phyloP scores from a whole-genome alignment of 2,888 invertebrate genomes.

The Drosophila dives region DNA sequence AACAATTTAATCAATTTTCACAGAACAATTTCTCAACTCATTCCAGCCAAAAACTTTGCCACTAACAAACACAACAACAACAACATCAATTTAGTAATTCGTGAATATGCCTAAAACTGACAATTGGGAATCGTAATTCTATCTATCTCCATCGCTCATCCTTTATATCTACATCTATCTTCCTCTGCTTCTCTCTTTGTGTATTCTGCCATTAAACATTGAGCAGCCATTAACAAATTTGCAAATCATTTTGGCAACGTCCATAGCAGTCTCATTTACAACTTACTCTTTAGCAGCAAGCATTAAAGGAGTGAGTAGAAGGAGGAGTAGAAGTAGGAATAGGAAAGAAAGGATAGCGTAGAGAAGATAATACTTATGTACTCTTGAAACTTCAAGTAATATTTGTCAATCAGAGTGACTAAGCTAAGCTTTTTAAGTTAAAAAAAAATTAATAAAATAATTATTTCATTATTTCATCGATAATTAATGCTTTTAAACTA shows the following conservation, averaged over 20 bases:
- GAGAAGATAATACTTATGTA: constrained; percentile 18
- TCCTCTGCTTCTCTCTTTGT: neutral
- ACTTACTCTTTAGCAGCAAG: constrained; percentile 5
- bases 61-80: neutral
- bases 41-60: constrained; percentile 30
- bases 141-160: neutral
- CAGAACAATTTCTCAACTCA: constrained; percentile 48
- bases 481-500: neutral
- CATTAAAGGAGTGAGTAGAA: neutral
- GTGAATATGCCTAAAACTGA: constrained; percentile 35
- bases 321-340: neutral
- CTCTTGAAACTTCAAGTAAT: constrained; percentile 34
- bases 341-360: neutral
- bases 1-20: constrained; percentile 60
- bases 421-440: constrained; percentile 27
- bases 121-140: constrained; percentile 31
- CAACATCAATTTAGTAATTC: neutral
- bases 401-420: constrained; percentile 53
- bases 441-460: neutral
- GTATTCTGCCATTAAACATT: constrained; percentile 59
- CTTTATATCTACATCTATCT: constrained; percentile 1
- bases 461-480: neutral
- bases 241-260: constrained; percentile 55
- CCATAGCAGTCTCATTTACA: constrained; percentile 25
- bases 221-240: constrained; percentile 70